Evolutionary conservation across 2,888 invertebrate genomes (phyloP), one percentile per base, ranked within the genome.

Genomic region (Bembecia ichneumoniformis): DNA sequence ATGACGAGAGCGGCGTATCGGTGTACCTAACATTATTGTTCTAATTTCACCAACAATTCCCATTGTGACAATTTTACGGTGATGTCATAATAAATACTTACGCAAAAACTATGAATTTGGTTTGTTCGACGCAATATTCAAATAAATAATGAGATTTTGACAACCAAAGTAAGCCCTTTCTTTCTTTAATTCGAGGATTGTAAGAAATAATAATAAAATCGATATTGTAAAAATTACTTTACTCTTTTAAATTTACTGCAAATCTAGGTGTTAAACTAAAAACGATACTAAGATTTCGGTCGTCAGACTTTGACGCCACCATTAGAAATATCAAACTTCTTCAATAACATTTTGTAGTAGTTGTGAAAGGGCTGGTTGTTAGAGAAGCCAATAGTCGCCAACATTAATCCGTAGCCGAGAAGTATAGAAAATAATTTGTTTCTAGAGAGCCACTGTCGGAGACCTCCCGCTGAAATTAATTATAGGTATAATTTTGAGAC

Each of bases 311-410:
- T 84, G 15, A 74, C 69, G 49, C 68, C 64, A 59, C 65, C 77
- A 47, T 76, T 73, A 34, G 78, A 81, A 49, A 81, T 54, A 54
- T 84, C 84, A 11, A 87, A 60, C 55, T 87, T 87, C 62, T 82
- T 87, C 60, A 86, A 57, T 44, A 90, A 66, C 60, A 89, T 77
- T 77, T 87, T 88, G 60, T 89, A 90, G 64, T 90, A 91, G 70
- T 91, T 90, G 74, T 91, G 83, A 48, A 90, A 83, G 47, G 89
- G 89, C 61, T 89, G 90, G 63, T 91, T 91, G 58, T 91, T 90
- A 10, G 90, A 89, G 50, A 91, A 78, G 20, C 91, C 91, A 57
- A 92, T 89, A 9, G 91, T 89, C 14, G 90, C 88, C 51, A 92
- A 71, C 69, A 92, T 82, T 53, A 91, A 68, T 49, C 91, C 87